These are phyloP conservation scores for Alethe diademata DNA, from an alignment of 2,113 vertebrate species.

Conservation along the genomic window DNA sequence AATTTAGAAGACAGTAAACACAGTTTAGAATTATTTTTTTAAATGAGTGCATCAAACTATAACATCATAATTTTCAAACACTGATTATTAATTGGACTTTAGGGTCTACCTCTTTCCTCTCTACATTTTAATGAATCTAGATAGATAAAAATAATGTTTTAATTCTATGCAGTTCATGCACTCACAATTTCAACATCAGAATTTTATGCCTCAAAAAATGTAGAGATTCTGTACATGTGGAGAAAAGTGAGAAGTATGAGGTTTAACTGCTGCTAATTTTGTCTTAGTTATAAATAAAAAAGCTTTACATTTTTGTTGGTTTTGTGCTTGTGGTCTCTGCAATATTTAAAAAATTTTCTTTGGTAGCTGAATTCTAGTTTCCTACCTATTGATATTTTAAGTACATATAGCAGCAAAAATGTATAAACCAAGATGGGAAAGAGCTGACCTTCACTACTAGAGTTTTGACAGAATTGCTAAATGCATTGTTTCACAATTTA, in stretches of 20 bases:
- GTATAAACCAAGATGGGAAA: neutral
- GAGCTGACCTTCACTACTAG: neutral
- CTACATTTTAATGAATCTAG: neutral
- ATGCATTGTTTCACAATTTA: neutral
- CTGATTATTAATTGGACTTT: neutral
- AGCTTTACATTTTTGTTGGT: neutral
- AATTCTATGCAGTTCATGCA: neutral
- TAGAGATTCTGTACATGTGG: neutral
- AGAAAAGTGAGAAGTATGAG: neutral
- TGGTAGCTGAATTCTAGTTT: neutral
- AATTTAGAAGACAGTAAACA: neutral
- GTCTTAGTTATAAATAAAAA: neutral
- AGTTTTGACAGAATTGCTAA: neutral
- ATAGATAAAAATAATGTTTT: neutral
- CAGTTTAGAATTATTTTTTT: neutral
- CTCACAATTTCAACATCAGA: neutral
- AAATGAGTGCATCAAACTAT: neutral
- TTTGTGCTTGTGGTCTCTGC: neutral
- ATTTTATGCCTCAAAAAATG: neutral
- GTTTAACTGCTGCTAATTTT: neutral
- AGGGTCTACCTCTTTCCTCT: neutral
- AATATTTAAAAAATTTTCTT: neutral
- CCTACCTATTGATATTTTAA: neutral
- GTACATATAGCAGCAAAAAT: neutral
- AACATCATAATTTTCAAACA: neutral